phyloP scores from a whole-genome alignment of 2,888 invertebrate species.

The Byasa hedistus region DNA sequence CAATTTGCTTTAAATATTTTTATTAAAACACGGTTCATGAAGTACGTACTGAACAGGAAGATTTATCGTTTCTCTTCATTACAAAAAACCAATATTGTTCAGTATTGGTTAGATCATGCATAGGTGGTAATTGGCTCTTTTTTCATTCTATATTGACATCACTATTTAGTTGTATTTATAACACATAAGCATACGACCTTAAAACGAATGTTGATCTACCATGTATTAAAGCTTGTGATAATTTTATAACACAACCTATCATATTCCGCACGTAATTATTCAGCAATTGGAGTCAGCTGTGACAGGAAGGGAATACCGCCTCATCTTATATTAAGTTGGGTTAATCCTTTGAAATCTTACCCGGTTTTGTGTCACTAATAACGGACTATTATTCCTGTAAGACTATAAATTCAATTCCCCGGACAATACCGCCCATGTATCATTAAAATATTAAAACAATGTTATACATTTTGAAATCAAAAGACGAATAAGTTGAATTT shows the following conservation, averaged over 20 bases:
- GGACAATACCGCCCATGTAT: constrained; percentile 22
- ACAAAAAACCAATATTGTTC: no score
- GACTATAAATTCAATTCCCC: constrained; percentile 30
- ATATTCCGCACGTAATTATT: constrained; percentile 20
- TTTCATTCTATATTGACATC: no score
- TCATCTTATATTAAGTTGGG: constrained; percentile 28
- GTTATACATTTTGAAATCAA: constrained; percentile 9
- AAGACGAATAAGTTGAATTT: background rate
- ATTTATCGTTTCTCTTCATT: no score
- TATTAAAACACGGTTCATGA: no score
- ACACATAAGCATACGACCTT: no score
- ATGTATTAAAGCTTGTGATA: no score
- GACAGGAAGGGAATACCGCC: constrained; percentile 21
- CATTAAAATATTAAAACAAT: constrained; percentile 17
- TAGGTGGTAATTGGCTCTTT: no score
- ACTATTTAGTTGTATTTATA: no score
- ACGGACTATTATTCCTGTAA: constrained; percentile 27
- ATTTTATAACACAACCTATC: background rate
- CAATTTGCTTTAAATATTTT: no score
- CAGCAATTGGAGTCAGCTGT: constrained; percentile 28
- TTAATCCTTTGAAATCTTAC: constrained; percentile 30
- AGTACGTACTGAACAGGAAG: no score
- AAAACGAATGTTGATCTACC: no score
- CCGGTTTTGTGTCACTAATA: constrained; percentile 29
- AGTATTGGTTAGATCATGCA: no score